Percentiles rank a stretch among this genome's conserved stretches.
Conservation (phyloP, 2,113 vertebrate genomes). For the Empidonax traillii region DNA sequence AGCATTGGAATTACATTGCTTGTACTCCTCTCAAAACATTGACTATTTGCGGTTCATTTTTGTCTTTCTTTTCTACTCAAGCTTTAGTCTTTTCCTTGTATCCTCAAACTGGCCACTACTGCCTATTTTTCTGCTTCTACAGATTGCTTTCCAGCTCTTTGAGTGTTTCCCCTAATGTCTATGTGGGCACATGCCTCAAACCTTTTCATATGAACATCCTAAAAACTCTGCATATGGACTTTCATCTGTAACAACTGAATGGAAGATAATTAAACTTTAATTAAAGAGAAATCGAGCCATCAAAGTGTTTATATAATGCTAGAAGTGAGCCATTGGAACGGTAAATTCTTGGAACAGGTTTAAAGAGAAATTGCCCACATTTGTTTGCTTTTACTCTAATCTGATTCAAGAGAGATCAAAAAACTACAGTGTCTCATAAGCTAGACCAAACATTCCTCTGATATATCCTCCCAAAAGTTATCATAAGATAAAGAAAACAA, state of each 20-base stretch:
- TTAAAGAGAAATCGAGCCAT: background rate
- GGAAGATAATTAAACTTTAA: background rate
- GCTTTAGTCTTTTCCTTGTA: background rate
- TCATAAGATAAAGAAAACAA: constrained; percentile 14
- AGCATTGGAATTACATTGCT: background rate
- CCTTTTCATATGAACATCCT: background rate
- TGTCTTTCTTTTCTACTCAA: background rate
- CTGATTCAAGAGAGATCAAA: background rate
- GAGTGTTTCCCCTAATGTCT: background rate
- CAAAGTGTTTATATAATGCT: background rate
- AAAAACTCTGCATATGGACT: background rate
- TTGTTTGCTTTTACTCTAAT: constrained; percentile 22
- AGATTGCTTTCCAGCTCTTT: background rate
- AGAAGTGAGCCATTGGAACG: background rate
- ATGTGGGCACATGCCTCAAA: background rate
- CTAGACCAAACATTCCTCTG: background rate
- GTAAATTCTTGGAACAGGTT: background rate
- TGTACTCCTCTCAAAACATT: rapidly evolving
- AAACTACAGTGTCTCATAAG: background rate
- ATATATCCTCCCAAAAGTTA: background rate
- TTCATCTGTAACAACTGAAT: background rate
- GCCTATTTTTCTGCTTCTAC: background rate
- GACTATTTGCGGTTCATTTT: rapidly evolving
- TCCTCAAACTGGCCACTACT: background rate
- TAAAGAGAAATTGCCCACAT: background rate